Base-by-base conservation (phyloP, 53 echinoderm and acorn worm species). In the Zoroaster sp. region DNA sequence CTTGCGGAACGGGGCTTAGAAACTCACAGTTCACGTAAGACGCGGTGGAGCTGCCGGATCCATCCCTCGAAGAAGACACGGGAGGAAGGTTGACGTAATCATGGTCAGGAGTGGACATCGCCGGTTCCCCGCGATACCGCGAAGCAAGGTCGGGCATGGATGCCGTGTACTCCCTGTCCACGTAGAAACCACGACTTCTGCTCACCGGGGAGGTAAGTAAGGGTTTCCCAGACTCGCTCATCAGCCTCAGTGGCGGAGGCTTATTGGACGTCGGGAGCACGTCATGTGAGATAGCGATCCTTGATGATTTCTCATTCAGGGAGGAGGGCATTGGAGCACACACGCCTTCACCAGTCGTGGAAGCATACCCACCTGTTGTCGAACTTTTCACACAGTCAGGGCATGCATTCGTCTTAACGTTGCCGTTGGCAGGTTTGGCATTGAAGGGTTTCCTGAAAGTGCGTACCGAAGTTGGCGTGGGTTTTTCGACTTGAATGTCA, bases 31-130 rank as follows among this genome's bases (percentile, higher is more conserved):
- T 85, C 37, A 70, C 70, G 39, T 85, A 71, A 0, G 85, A 69
- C 2, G 85, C 47, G 4, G 85, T 71, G 49, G 85, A 70, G 71
- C 73, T 65, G 21, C 80, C 70, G 3, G 53, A 70, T 3, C 35
- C 55, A 33, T 88, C 76, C 31, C 5, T 81, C 35, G 80, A 89
- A 35, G 83, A 68, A 1, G 85, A 14, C n/a, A 40, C n/a, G 36
- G 85, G 45, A 20, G 47, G 85, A 7, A 85, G 36, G 70, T 89
- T 89, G 73, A 89, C 82, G 63, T 89, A 89, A 45, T 89, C 90
- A 15, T 79, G 89, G 23, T 59, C 47, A 11, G 38, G 21, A 9
- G 45, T 7, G 6, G 13, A 38, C 23, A 35, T 8, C 9, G 40
- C 9, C 10, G 81, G 42, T 23, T 73, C 74, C 43, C 47, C 82